Base-by-base conservation (phyloP, 2,113 vertebrate genomes). In the pig (Sus scrofa) region DNA sequence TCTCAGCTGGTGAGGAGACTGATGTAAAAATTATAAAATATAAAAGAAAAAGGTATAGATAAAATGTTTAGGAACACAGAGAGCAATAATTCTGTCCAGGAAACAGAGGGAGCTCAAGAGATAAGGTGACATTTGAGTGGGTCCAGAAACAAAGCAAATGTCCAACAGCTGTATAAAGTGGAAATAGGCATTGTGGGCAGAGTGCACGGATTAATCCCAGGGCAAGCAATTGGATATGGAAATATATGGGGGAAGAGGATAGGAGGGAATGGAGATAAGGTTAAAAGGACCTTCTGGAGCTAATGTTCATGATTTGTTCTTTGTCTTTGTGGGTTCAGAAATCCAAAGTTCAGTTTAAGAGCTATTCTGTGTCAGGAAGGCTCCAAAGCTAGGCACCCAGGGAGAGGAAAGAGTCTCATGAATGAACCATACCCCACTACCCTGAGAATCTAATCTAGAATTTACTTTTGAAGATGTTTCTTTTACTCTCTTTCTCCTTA, bases 11-110 rank as follows among this genome's bases (percentile, higher is more conserved):
- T 82, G 52, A 2, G 34, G 24, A 95, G 32, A 62, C 52, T 14
- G 54, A 78, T 30, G 44, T 70, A 95, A 86, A 95, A 85, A 71
- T 62, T 85, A n/a, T 70, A 78, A 65, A 78, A 56, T 34, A 58
- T 86, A 44, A 71, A 77, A 85, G 8, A 87, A 39, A 95, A 67
- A 75, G 4, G 24, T 75, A 86, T 11, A 75, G 32, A 83, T 77
- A 70, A 54, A 77, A 83, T 83, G 52, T 52, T 92, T 37, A 68
- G 70, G 19, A 89, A 82, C 12, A 79, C 34, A 74, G 6, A 34
- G 50, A 63, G 9, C 34, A 82, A 24, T 67, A 82, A 74, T 13
- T 81, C 63, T 81, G 19, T 27, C 73, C 83, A 82, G 30, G 74
- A 87, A 34, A 91, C 4, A 94, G 50, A 77, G 74, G 44, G 67